Percentiles rank a stretch among this genome's conserved stretches.
These are phyloP conservation scores for Heliconius himera DNA, from an alignment of 1,140 invertebrate genomes.

Conservation along the genomic window DNA sequence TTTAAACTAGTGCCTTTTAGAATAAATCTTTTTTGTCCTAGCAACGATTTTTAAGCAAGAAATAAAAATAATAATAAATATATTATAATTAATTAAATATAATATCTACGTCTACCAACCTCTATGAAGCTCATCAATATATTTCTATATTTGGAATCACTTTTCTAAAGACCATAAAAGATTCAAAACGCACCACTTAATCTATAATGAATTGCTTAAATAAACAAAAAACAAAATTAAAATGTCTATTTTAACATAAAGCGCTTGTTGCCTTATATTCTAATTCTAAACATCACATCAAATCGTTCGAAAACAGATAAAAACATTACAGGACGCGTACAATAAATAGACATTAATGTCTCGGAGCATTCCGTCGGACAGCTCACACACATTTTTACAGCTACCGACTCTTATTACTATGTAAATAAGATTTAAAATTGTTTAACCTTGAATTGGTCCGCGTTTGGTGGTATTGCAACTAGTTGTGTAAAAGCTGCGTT, in stretches of 20 bases:
- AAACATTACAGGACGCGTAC: conserved; percentile 78
- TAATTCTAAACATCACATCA: conserved; percentile 49
- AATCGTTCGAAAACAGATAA: conserved; percentile 69
- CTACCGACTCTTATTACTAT: conserved; percentile 22
- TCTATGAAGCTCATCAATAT: background rate
- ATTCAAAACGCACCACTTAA: background rate
- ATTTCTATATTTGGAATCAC: background rate
- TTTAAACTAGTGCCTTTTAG: too few relatives aligned
- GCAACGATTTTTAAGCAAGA: too few relatives aligned
- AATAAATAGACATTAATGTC: conserved; percentile 82
- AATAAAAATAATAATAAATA: too few relatives aligned
- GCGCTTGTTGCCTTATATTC: conserved; percentile 14
- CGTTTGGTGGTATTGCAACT: conserved; percentile 70
- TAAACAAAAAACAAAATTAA: background rate
- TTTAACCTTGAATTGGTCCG: conserved; percentile 54
- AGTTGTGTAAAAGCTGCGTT: conserved; percentile 78
- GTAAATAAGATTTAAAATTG: conserved; percentile 22
- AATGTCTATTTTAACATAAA: background rate
- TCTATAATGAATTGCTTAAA: background rate
- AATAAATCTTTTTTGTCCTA: too few relatives aligned
- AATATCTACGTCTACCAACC: background rate
- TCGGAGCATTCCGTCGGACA: conserved; percentile 72
- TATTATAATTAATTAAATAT: too few relatives aligned
- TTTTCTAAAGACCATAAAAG: background rate
- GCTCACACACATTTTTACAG: conserved; percentile 20